Evolutionary conservation across 2,797 vertebrate species (phyloP), one percentile per base, ranked within the genome.

Genomic region (Graptemys geographica): DNA sequence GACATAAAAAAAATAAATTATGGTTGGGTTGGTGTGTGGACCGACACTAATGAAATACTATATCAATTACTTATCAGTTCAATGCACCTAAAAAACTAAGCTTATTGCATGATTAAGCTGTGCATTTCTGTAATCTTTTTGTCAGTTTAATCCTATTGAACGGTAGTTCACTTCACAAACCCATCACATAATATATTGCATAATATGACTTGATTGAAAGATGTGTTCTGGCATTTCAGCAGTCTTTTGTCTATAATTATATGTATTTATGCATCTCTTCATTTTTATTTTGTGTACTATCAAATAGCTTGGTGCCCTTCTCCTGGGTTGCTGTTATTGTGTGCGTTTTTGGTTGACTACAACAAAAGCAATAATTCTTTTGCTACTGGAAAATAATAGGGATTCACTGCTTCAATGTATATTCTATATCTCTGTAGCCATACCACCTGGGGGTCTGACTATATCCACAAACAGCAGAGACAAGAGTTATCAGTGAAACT

Each of bases 21-120:
- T 81, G 44, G 52, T 81, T 86, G 55, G 84, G 51, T 33, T 72
- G 56, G 79, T 79, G 31, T 91, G 87, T 86, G 69, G 52, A 72
- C 18, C 28, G 76, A 72, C 74, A 93, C 57, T 55, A 74, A 90
- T 87, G 90, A 79, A 80, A 62, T 89, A 33, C 83, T 91, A 4
- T 53, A 76, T 88, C 80, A 79, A 27, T 12, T 90, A 87, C 44
- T 78, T 78, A 47, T 49, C 74, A 47, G 44, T 49, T 87, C 91
- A 95, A 44, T 89, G 69, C 56, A 91, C 74, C 37, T 44, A 76
- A 27, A 27, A 69, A 37, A 19, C 62, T 93, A 90, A 84, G 96
- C 69, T 93, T 90, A 52, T 51, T 62, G 89, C 56, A 55, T 52
- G 87, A 87, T 93, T 94, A 94, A 89, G 21, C 69, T 83, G 62